Evolutionary conservation across 2,888 invertebrate genomes (phyloP).

Genomic region (Furcula furcula): DNA sequence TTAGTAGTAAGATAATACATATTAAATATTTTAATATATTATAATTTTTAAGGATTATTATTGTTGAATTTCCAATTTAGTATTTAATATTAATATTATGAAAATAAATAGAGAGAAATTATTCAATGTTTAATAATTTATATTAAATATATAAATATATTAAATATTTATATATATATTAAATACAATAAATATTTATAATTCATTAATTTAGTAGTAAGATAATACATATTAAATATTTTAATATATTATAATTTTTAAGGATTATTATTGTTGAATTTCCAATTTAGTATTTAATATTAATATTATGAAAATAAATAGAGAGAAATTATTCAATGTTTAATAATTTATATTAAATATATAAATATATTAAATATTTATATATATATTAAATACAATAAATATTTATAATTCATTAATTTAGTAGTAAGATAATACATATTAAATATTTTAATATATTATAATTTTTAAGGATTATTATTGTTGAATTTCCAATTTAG

Average conservation of each 20-base stretch:
- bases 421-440: conserved; percentile 14
- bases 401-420: conserved; percentile 6
- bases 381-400: conserved; percentile 5
- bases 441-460: conserved; percentile 4
- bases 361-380: conserved; percentile 6
- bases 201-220: conserved; percentile 29
- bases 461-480: conserved; percentile 7
- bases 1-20: conserved; percentile 26
- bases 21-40: conserved; percentile 30
- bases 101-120: conserved; percentile 27
- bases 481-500: conserved; percentile 8
- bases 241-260: conserved; percentile 10
- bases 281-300: conserved; percentile 18
- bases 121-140: conserved; percentile 32
- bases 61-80: conserved; percentile 25
- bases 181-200: conserved; percentile 11
- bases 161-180: conserved; percentile 11
- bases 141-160: conserved; percentile 26
- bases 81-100: conserved; percentile 37
- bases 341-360: conserved; percentile 3
- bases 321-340: conserved; percentile 9
- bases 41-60: conserved; percentile 22
- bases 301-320: conserved; percentile 15
- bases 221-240: conserved; percentile 45
- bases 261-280: conserved; percentile 15